Evolutionary conservation across 35 echinoderm and acorn worm species (phyloP).

Genomic region (Lytechinus pictus): DNA sequence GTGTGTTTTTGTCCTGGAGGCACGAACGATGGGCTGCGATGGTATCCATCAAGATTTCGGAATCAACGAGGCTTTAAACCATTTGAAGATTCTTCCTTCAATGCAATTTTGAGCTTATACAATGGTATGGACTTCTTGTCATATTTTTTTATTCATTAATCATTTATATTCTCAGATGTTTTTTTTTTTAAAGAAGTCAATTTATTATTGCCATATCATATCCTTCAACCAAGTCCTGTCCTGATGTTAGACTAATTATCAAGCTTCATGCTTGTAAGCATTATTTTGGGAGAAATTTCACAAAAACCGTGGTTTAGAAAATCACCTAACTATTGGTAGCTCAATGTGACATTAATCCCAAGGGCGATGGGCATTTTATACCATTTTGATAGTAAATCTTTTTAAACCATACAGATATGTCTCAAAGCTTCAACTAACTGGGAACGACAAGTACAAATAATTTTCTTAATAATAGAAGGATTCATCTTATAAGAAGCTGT

Average conservation of each 20-base stretch:
- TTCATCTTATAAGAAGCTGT: too few species aligned
- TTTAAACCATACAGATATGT: too few species aligned
- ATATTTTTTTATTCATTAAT: background rate
- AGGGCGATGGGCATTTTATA: too few species aligned
- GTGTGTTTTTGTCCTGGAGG: conserved; percentile 7
- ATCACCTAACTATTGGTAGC: too few species aligned
- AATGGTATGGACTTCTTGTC: background rate
- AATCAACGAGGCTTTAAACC: too few species aligned
- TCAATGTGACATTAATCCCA: too few species aligned
- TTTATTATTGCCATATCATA: background rate
- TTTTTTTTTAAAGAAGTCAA: background rate
- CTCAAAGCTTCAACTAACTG: too few species aligned
- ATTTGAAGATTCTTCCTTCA: background rate
- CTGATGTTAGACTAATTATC: background rate
- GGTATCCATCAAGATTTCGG: background rate
- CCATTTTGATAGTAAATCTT: too few species aligned
- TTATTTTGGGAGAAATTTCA: too few species aligned
- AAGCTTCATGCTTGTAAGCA: background rate
- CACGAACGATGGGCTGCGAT: background rate
- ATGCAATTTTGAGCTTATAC: background rate
- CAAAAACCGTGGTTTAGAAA: too few species aligned
- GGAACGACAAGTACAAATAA: too few species aligned
- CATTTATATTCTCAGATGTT: background rate
- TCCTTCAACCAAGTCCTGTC: background rate
- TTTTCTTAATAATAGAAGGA: too few species aligned